Evolutionary conservation across 2,888 invertebrate genomes (phyloP), one percentile per base, ranked within the genome.

Genomic region (Helleia helle): DNA sequence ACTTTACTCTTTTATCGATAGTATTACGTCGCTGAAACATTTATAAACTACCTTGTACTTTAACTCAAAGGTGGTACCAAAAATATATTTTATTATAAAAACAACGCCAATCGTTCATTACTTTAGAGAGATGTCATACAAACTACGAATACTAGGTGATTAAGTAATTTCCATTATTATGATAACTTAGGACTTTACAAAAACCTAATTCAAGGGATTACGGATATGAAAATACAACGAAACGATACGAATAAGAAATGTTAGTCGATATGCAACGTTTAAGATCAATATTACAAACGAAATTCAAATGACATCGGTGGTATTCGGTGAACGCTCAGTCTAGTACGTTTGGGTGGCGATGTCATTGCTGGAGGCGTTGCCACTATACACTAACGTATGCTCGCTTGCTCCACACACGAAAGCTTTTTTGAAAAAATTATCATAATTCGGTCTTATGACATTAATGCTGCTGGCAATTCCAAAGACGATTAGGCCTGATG

Each of bases 11-110:
- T 65, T 69, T 66, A 60, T 68, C 71, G 74, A 81, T 76, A 76
- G 72, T 69, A 66, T 71, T 71, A 74, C 66, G 69, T 71, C 69
- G 72, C 73, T 72, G 77, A 72, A 72, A 73, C 69, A 71, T 62
- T 63, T 69, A 69, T 69, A 65, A 79, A 70, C 80, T 81, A 81
- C 68, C 66, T 83, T 83, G 83, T 81, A 83, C 83, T 83, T 80
- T 80, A 80, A 81, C 72, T 74, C 73, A 83, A 81, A 81, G 81
- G 80, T 80, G 80, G 80, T 80, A 80, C 77, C 77, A 79, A 77
- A 75, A 74, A 79, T 77, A 77, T 77, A 62, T 51, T 68, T 67
- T 62, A 69, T 72, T 66, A 66, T 60, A 65, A 62, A 59, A 70
- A 67, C 62, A 74, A 73, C 71, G 74, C 77, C 80, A 77, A 81